Evolutionary conservation across 2,888 invertebrate genomes (phyloP), one percentile per base, ranked within the genome.

Genomic region (Pteria penguin): DNA sequence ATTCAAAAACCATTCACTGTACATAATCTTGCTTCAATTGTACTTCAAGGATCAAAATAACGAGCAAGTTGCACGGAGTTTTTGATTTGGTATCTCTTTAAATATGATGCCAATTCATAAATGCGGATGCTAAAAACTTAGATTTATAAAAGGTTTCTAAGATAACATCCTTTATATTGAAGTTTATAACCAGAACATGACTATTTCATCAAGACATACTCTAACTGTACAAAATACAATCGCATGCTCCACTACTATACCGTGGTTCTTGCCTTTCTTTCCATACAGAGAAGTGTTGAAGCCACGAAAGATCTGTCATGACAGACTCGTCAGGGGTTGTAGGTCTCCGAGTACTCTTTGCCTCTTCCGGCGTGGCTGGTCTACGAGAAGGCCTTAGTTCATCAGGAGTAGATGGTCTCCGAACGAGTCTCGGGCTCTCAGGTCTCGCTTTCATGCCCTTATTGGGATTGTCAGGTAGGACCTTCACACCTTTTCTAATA

Each of bases 241-340:
- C n/a, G n/a, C n/a, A n/a, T n/a, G n/a, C n/a, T n/a, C n/a, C 45
- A 45, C 11, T 45, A 45, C 18, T 8, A 18, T 45, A 45, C 45
- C 45, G 45, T 45, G 27, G 36, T 26, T 54, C 76, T 77, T 77
- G 76, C 76, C 76, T 77, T 69, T 77, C 76, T 36, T 63, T 63
- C 76, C 76, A 77, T 27, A 77, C 63, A 24, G 69, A 65, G 27
- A 69, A 69, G 55, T 77, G 76, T 52, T 77, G 73, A 54, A 77
- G 52, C 76, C 76, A 77, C 2, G 76, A 77, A 36, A 77, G 61
- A 29, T 77, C 76, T n/a, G 69, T 60, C 27, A 72, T 24, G n/a
- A 77, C 69, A 18, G 76, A 77, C 18, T 77, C 76, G 32, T 77
- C 76, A 14, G 76, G 76, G 52, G 72, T 77, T 2, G 76, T 69